Conservation (phyloP, 2,113 vertebrate genomes). For the Cichladusa arquata region DNA sequence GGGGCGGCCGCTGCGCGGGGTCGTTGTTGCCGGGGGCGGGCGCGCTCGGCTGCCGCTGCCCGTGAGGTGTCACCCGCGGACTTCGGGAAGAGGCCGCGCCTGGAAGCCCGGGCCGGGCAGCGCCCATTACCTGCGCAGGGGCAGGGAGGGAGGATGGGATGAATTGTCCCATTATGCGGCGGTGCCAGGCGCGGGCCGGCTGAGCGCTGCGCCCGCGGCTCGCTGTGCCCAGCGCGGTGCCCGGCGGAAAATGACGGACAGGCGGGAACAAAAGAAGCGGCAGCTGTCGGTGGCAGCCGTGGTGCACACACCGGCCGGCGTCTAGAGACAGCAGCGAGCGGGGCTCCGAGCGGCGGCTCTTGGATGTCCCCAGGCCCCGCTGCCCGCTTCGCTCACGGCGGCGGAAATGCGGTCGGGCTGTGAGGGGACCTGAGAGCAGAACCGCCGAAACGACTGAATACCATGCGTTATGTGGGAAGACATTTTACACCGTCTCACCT, state of each 20-base stretch:
- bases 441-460: accelerated
- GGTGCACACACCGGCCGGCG: background rate
- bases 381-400: background rate
- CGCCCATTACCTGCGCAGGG: background rate
- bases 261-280: constrained; percentile 34
- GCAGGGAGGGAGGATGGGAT: background rate
- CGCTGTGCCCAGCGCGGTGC: background rate
- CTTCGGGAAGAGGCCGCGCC: background rate
- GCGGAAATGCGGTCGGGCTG: background rate
- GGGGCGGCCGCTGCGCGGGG: background rate
- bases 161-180: background rate
- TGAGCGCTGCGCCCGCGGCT: background rate
- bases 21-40: background rate
- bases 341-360: background rate
- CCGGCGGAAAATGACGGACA: background rate
- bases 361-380: background rate
- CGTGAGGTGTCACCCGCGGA: constrained; percentile 23
- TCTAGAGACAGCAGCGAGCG: background rate
- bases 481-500: background rate
- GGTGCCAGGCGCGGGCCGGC: constrained; percentile 20
- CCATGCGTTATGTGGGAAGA: background rate
- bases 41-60: background rate
- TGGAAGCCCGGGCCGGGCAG: background rate
- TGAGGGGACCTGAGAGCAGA: background rate
- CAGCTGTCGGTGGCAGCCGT: background rate